Evolutionary conservation across 2,113 vertebrate species (phyloP).

Genomic region (Otocyon megalotis): DNA sequence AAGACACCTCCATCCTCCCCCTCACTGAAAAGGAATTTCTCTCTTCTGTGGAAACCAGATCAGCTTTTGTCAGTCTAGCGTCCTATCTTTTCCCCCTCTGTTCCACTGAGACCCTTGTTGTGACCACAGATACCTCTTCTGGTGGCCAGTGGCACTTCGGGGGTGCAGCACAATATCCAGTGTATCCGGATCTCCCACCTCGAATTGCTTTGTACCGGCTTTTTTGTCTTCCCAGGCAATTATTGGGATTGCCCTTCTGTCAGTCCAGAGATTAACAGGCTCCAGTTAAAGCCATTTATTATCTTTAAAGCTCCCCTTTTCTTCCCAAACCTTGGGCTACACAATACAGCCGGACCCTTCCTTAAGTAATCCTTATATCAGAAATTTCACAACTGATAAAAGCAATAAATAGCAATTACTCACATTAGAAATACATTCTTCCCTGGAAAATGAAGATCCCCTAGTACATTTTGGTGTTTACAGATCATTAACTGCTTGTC

Average conservation of each 20-base stretch:
- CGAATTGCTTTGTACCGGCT: conserved; percentile 24
- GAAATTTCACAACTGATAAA: conserved; percentile 57
- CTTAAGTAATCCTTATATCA: conserved; percentile 48
- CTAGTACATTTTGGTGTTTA: conserved; percentile 61
- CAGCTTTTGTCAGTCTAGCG: background rate
- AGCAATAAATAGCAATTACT: conserved; percentile 58
- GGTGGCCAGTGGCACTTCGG: background rate
- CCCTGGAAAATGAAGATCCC: conserved; percentile 33
- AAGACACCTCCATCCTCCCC: background rate
- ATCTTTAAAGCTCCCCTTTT: conserved; percentile 43
- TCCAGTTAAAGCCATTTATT: conserved; percentile 48
- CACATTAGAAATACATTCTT: conserved; percentile 48
- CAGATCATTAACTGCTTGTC: conserved; percentile 67
- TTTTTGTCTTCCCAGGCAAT: conserved; percentile 44
- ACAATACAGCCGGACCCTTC: background rate
- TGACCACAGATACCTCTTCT: conserved; percentile 51
- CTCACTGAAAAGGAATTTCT: background rate
- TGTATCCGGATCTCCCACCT: background rate
- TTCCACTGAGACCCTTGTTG: conserved; percentile 12
- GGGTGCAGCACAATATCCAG: background rate
- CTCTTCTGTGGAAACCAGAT: conserved; percentile 49
- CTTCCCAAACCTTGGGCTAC: conserved; percentile 49
- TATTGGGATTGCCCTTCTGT: conserved; percentile 21
- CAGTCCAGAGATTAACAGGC: conserved; percentile 50
- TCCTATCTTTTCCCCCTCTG: conserved; percentile 13